These are phyloP conservation scores for Plutomurus gul DNA, from an alignment of 1,140 invertebrate genomes.

Conservation along the genomic window DNA sequence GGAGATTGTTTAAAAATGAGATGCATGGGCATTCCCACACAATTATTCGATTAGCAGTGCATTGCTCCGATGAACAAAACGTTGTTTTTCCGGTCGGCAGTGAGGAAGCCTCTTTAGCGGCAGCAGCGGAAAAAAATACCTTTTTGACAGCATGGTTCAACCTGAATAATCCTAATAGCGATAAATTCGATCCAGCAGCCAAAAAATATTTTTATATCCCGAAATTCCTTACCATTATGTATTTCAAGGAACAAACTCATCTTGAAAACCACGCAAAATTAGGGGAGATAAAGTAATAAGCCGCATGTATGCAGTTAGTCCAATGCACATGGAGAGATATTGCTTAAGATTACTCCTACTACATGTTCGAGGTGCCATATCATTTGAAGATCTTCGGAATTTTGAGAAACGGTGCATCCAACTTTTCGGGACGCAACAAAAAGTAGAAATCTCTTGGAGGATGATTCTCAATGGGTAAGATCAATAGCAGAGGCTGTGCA, in stretches of 20 bases:
- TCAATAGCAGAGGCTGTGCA: slow-evolving; percentile 47
- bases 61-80: slow-evolving; percentile 61
- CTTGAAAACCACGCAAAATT: slow-evolving; percentile 36
- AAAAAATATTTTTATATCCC: slow-evolving; percentile 24
- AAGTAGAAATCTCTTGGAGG: slow-evolving; percentile 49
- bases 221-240: slow-evolving; percentile 36
- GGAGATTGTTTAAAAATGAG: slow-evolving; percentile 51
- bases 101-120: slow-evolving; percentile 38
- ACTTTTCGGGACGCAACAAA: slow-evolving; percentile 45
- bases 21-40: slow-evolving; percentile 53
- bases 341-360: slow-evolving; percentile 55
- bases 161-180: slow-evolving; percentile 13
- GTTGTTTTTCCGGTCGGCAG: slow-evolving; percentile 51
- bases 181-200: background rate
- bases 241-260: slow-evolving; percentile 30
- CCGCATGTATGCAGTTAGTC: slow-evolving; percentile 56
- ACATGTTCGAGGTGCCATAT: slow-evolving; percentile 55
- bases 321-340: slow-evolving; percentile 55
- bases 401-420: slow-evolving; percentile 22
- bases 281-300: slow-evolving; percentile 46
- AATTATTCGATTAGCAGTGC: slow-evolving; percentile 59
- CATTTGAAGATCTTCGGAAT: slow-evolving; percentile 43
- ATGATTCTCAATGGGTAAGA: slow-evolving; percentile 48
- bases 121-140: slow-evolving; percentile 31
- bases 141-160: slow-evolving; percentile 51